Evolutionary conservation across 2,797 vertebrate genomes (phyloP).

Genomic region (Tolypeutes matacus): DNA sequence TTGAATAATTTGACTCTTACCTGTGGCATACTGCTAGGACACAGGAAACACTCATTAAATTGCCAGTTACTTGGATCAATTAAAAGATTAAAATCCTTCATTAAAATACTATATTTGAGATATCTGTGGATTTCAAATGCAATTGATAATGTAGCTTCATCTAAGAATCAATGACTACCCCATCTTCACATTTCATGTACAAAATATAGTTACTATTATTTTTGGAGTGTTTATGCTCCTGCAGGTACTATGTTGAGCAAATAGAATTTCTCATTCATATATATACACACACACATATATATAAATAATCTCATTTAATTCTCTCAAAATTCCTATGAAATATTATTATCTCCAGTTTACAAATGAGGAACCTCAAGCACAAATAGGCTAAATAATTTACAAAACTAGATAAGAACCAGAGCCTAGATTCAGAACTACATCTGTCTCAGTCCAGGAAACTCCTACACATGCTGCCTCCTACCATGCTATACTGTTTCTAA

Average conservation of each 20-base stretch:
- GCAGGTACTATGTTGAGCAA: neutral
- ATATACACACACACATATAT: no score
- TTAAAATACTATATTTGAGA: constrained; percentile 4
- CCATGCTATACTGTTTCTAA: neutral
- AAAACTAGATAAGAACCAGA: neutral
- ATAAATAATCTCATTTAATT: neutral
- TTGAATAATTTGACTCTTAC: neutral
- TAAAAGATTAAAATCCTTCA: neutral
- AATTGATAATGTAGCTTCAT: constrained; percentile 14
- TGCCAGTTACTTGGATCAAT: neutral
- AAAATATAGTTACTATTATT: neutral
- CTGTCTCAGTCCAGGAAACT: neutral
- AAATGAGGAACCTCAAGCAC: neutral
- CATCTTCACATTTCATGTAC: neutral
- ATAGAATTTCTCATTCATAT: neutral
- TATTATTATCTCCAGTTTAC: neutral
- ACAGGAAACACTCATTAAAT: neutral
- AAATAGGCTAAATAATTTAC: neutral
- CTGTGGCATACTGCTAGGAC: neutral
- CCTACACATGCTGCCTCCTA: neutral
- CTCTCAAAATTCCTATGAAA: neutral
- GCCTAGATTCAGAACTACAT: neutral
- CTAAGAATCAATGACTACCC: neutral
- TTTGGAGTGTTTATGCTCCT: neutral
- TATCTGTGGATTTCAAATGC: neutral